These are phyloP conservation scores for Saccostrea echinata DNA, from an alignment of 1,140 invertebrate genomes.

Conservation along the genomic window DNA sequence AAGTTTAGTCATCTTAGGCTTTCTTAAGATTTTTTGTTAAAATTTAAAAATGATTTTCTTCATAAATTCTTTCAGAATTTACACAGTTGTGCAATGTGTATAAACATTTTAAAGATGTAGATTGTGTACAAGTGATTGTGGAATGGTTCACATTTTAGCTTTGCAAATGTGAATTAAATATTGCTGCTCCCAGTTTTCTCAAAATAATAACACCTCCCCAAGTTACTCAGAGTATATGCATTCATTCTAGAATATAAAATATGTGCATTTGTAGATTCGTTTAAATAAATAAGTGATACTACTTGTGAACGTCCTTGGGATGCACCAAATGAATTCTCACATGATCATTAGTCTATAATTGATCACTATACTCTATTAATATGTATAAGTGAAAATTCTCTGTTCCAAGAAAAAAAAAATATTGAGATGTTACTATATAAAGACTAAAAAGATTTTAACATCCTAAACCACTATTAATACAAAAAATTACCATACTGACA, in stretches of 20 bases:
- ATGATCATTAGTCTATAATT: background rate
- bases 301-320: background rate
- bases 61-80: slow-evolving; percentile 34
- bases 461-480: background rate
- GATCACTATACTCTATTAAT: background rate
- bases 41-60: background rate
- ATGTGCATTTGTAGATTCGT: slow-evolving; percentile 1
- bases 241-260: background rate
- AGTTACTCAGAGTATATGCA: background rate
- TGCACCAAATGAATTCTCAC: slow-evolving; percentile 19
- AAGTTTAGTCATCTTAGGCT: background rate
- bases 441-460: background rate
- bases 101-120: background rate
- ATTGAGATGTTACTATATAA: background rate
- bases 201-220: background rate
- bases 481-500: background rate
- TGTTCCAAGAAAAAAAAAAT: background rate
- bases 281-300: background rate
- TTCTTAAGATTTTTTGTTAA: background rate
- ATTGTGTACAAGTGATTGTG: slow-evolving; percentile 24
- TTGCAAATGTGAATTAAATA: slow-evolving; percentile 29
- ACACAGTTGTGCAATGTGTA: slow-evolving; percentile 6
- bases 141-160: slow-evolving; percentile 31
- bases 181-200: slow-evolving; percentile 27
- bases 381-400: background rate